Evolutionary conservation across 2,888 invertebrate species (phyloP), one percentile per base, ranked within the genome.

Genomic region (Myathropa florea): DNA sequence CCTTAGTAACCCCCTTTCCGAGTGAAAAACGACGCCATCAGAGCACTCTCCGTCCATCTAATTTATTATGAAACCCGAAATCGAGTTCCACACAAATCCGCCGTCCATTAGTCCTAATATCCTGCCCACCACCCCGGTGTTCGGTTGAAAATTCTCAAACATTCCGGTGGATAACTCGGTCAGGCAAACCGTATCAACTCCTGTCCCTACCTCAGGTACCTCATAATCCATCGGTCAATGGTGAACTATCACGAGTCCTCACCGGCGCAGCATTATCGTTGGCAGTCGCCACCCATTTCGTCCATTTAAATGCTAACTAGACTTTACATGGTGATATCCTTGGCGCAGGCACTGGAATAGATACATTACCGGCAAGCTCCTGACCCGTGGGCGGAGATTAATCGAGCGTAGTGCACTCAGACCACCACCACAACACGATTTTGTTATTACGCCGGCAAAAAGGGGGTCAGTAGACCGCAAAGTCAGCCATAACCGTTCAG

Each of bases 381-480:
- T 55, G 30, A 55, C 21, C 77, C 36, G 61, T 61, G 68, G 68
- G 61, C 53, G 63, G 53, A 55, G n/a, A 63, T 30, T 57, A 78
- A 70, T 78, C 39, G 55, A 70, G 57, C 55, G 14, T 33, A 63
- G 36, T 65, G 7, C 30, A 33, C 39, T 14, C 59, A 28, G 28
- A 36, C 57, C 57, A 57, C 39, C 57, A 39, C 64, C 78, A 39
- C 63, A 78, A 71, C 70, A 78, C 18, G 63, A 64, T 64, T 63
- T 57, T 18, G 61, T 68, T 77, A 36, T n/a, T 61, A 46, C 14
- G 12, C 33, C 26, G 9, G 21, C 39, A 60, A 39, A 36, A 70
- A 36, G 21, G 64, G 57, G 70, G 78, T 71, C 71, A 78, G 70
- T 71, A 78, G 70, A 71, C 70, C 78, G 57, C 57, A 64, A 12